Conservation (phyloP, 2,113 vertebrate species). For the Actenoides hombroni region DNA sequence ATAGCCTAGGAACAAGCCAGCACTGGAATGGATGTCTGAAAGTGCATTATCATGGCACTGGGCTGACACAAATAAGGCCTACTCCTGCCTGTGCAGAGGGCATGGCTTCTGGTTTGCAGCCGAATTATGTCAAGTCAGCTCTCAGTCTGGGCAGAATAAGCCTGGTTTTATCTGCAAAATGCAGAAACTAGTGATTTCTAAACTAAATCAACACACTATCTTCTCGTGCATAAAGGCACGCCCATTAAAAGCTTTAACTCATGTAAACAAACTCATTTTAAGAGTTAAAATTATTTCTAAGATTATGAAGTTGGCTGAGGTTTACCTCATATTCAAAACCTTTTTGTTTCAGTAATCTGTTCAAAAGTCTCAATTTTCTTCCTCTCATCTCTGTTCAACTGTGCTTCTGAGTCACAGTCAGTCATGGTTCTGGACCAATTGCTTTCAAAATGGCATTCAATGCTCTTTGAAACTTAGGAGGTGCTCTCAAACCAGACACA, state of each 20-base stretch:
- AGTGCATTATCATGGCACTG: background rate
- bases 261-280: background rate
- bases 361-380: background rate
- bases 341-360: background rate
- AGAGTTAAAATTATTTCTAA: background rate
- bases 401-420: background rate
- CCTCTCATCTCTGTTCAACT: background rate
- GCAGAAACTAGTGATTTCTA: background rate
- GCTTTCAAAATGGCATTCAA: background rate
- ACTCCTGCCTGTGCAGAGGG: background rate
- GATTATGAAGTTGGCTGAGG: background rate
- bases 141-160: background rate
- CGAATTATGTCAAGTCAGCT: background rate
- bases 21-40: background rate
- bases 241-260: background rate
- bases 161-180: constrained; percentile 4
- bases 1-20: background rate
- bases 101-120: background rate
- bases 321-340: background rate
- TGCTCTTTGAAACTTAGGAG: background rate
- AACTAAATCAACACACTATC: background rate
- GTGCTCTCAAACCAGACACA: background rate
- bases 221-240: background rate
- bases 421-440: background rate
- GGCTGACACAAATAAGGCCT: background rate